Percentiles rank a stretch among this genome's conserved stretches.
Conservation (phyloP, 2,888 invertebrate species). For the Trachelus tabidus region DNA sequence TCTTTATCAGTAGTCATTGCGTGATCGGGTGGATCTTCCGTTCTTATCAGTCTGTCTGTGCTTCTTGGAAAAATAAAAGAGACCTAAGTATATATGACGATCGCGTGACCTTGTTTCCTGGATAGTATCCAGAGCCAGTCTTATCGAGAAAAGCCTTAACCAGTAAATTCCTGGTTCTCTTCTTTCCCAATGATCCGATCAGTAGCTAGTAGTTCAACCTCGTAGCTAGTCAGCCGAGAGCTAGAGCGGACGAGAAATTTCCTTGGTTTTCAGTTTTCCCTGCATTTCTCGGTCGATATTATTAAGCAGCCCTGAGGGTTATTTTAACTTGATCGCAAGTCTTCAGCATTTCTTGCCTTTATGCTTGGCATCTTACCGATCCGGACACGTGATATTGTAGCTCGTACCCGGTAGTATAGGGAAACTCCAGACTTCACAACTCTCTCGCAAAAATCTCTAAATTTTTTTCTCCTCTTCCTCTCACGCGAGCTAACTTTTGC, state of each 20-base stretch:
- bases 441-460: slow-evolving; percentile 17
- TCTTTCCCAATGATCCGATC: neutral
- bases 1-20: neutral
- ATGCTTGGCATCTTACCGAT: neutral
- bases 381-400: neutral
- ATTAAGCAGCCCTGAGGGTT: neutral
- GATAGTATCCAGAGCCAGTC: neutral
- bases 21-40: neutral
- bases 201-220: neutral
- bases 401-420: neutral
- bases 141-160: neutral
- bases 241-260: neutral
- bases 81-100: neutral
- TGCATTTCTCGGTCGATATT: neutral
- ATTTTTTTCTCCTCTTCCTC: neutral
- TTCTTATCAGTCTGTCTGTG: neutral
- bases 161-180: neutral
- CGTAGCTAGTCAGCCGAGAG: neutral
- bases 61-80: neutral
- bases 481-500: slow-evolving; percentile 2
- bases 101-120: neutral
- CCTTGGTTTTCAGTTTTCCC: neutral
- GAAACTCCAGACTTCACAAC: neutral
- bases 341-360: neutral
- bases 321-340: neutral